phyloP scores from a whole-genome alignment of 2,113 vertebrate genomes.

The Lampris megalopsis region DNA sequence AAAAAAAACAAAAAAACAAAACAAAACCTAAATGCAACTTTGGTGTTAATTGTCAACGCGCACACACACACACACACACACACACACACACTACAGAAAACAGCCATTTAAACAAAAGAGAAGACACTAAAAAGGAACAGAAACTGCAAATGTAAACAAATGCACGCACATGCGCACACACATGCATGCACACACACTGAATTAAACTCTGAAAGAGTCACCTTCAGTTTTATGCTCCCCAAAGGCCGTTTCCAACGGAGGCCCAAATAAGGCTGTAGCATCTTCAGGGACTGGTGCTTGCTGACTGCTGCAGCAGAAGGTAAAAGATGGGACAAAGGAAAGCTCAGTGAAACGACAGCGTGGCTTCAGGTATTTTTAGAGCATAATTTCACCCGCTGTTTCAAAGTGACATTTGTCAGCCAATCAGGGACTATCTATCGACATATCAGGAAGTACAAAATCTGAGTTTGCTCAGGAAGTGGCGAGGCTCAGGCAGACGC shows the following conservation, averaged over 20 bases:
- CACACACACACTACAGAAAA: neutral
- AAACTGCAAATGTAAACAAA: neutral
- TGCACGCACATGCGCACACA: neutral
- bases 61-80: neutral
- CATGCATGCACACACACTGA: neutral
- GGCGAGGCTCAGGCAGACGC: no score
- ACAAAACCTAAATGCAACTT: no score
- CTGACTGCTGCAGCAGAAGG: slow-evolving; percentile 77
- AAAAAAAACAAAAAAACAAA: neutral
- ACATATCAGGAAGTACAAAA: no score
- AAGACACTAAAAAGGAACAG: no score
- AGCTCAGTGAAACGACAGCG: neutral
- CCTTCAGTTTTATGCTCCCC: slow-evolving; percentile 92
- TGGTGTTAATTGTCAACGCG: neutral
- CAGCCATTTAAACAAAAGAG: no score
- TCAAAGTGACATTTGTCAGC: no score
- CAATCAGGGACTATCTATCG: no score
- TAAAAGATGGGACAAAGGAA: neutral
- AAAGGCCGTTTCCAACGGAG: slow-evolving; percentile 92
- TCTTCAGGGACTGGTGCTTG: slow-evolving; percentile 83
- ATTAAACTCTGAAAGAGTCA: slow-evolving; percentile 58
- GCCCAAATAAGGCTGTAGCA: slow-evolving; percentile 89
- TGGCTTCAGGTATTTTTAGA: no score
- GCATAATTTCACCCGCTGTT: no score
- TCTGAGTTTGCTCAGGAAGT: no score